A percentile compares a stretch with the other conserved stretches of the same genome.
Conservation (phyloP, 2,797 vertebrate genomes). For the Gallinago nigripennis region DNA sequence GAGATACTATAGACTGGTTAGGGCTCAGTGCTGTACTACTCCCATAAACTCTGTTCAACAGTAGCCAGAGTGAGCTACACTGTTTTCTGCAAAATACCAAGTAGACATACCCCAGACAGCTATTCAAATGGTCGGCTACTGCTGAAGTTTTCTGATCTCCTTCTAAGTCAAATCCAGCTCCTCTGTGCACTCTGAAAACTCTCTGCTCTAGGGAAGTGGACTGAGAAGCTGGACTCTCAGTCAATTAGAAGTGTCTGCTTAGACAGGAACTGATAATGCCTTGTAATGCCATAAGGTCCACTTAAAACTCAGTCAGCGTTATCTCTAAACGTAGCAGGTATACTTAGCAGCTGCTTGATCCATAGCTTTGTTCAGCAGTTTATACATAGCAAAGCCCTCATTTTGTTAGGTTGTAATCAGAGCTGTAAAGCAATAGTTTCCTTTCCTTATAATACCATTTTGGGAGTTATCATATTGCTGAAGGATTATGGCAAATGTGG, state of each 20-base stretch:
- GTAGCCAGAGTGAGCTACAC: neutral
- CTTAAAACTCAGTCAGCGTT: neutral
- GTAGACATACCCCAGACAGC: neutral
- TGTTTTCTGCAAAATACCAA: neutral
- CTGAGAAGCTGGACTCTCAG: neutral
- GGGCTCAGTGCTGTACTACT: neutral
- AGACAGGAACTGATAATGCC: neutral
- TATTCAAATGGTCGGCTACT: neutral
- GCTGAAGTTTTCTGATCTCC: neutral
- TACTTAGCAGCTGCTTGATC: neutral
- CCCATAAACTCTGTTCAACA: neutral
- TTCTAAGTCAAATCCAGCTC: neutral
- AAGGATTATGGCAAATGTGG: neutral
- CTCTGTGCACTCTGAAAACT: neutral
- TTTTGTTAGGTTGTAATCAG: neutral
- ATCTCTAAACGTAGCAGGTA: neutral
- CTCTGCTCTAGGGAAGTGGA: neutral
- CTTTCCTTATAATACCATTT: neutral
- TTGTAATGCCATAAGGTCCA: neutral
- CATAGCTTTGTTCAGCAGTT: neutral
- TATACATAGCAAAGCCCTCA: neutral
- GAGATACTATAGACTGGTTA: neutral
- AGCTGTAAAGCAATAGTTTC: neutral
- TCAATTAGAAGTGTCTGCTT: neutral
- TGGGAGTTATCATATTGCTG: rapidly evolving